Evolutionary conservation across 2,888 invertebrate genomes (phyloP).

Genomic region (Diogma glabrata): DNA sequence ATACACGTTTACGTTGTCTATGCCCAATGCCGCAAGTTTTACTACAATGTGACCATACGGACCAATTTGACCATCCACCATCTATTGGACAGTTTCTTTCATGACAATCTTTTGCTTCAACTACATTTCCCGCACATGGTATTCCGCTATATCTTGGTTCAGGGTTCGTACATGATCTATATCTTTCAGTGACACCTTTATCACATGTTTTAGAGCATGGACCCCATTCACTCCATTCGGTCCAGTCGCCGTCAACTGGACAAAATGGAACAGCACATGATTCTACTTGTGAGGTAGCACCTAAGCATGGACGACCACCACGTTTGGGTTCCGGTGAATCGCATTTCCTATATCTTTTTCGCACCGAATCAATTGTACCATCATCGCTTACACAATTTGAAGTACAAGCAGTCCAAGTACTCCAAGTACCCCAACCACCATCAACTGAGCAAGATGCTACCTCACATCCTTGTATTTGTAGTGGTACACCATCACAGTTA

Average conservation of each 20-base stretch:
- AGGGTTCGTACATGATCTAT: constrained; percentile 26
- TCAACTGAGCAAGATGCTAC: constrained; percentile 6
- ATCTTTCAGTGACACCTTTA: constrained; percentile 23
- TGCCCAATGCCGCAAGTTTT: constrained; percentile 30
- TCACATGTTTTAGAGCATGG: constrained; percentile 31
- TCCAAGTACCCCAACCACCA: constrained; percentile 3
- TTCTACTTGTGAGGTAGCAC: constrained; percentile 31
- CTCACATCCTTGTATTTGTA: background rate
- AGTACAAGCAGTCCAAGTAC: constrained; percentile 5
- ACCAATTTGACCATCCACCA: constrained; percentile 30
- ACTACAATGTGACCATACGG: constrained; percentile 31
- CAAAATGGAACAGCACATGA: constrained; percentile 34
- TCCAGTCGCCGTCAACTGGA: constrained; percentile 35
- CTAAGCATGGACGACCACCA: constrained; percentile 35
- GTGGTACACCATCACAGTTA: background rate
- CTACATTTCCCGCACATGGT: constrained; percentile 26
- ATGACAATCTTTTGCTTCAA: constrained; percentile 12
- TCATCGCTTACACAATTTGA: background rate
- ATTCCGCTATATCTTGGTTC: constrained; percentile 32
- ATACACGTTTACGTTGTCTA: constrained; percentile 25
- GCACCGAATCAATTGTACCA: constrained; percentile 23
- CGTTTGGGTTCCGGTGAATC: constrained; percentile 32
- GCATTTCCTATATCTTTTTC: constrained; percentile 34
- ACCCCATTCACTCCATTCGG: constrained; percentile 30
- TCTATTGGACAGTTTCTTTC: constrained; percentile 10